Conservation (phyloP, 2,797 vertebrate species). For the Argya squamiceps region DNA sequence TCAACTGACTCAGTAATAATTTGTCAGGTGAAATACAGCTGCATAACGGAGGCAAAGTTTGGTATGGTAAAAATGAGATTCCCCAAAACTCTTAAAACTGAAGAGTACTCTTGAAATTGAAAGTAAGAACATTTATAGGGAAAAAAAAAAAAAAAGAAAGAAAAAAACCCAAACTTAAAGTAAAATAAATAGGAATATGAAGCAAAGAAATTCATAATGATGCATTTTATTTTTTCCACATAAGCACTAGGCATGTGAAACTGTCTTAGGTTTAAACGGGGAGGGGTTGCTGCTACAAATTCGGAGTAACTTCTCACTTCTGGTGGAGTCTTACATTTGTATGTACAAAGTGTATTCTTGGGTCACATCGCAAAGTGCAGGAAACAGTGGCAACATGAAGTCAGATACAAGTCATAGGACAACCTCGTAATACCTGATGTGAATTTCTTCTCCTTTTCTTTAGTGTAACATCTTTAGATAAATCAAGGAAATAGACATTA, state of each 20-base stretch:
- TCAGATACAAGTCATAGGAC: background rate
- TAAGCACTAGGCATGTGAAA: background rate
- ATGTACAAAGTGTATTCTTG: background rate
- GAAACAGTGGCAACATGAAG: background rate
- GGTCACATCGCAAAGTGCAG: accelerated
- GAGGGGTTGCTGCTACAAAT: background rate
- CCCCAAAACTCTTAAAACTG: background rate
- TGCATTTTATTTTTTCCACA: background rate
- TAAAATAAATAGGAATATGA: background rate
- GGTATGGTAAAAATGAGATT: background rate
- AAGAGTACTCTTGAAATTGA: background rate
- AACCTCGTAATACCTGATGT: background rate
- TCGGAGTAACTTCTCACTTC: background rate
- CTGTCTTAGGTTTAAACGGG: background rate
- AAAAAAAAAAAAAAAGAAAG: accelerated
- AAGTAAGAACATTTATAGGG: background rate
- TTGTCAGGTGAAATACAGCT: background rate
- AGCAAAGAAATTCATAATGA: background rate
- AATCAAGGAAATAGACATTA: background rate
- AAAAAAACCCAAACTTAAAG: background rate
- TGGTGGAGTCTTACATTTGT: background rate
- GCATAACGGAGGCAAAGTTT: background rate
- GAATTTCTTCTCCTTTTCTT: background rate
- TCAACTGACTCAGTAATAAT: background rate
- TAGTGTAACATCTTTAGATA: background rate